Conservation (phyloP, 2,113 vertebrate genomes). For the Labrus mixtus region DNA sequence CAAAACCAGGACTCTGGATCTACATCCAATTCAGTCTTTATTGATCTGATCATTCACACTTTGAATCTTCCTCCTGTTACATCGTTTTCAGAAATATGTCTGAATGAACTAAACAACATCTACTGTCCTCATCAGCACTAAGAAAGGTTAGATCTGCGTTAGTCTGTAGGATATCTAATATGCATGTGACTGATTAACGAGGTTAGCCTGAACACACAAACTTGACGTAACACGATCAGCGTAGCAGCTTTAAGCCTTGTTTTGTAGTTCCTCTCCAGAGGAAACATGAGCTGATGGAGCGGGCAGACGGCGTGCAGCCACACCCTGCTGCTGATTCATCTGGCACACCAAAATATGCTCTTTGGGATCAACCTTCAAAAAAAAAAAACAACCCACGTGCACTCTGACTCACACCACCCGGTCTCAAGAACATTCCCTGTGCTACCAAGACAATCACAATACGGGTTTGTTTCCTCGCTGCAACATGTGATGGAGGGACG, state of each 20-base stretch:
- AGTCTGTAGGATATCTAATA: not conserved
- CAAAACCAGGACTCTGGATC: no score
- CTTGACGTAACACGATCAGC: not conserved
- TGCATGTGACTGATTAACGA: slow-evolving; percentile 19
- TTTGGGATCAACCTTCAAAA: slow-evolving; percentile 62
- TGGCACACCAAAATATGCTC: slow-evolving; percentile 53
- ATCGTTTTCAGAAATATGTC: no score
- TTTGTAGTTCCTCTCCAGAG: not conserved
- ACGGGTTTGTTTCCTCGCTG: slow-evolving; percentile 47
- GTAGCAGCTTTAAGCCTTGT: not conserved
- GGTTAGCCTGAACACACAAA: slow-evolving; percentile 35
- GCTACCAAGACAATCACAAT: slow-evolving; percentile 55
- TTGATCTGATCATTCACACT: no score
- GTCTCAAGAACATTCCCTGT: slow-evolving; percentile 50
- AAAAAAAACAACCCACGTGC: slow-evolving; percentile 38
- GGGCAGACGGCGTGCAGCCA: slow-evolving; percentile 33
- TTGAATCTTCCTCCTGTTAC: no score
- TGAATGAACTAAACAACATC: no score
- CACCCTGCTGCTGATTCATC: slow-evolving; percentile 74
- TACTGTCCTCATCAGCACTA: no score
- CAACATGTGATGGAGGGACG: slow-evolving; percentile 48
- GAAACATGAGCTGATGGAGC: slow-evolving; percentile 49
- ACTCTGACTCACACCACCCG: slow-evolving; percentile 68
- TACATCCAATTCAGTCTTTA: no score
- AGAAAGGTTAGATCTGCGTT: no score